Percentiles rank a stretch among this genome's conserved stretches.
Conservation (phyloP, 2,797 vertebrate genomes). For the Dallia pectoralis region DNA sequence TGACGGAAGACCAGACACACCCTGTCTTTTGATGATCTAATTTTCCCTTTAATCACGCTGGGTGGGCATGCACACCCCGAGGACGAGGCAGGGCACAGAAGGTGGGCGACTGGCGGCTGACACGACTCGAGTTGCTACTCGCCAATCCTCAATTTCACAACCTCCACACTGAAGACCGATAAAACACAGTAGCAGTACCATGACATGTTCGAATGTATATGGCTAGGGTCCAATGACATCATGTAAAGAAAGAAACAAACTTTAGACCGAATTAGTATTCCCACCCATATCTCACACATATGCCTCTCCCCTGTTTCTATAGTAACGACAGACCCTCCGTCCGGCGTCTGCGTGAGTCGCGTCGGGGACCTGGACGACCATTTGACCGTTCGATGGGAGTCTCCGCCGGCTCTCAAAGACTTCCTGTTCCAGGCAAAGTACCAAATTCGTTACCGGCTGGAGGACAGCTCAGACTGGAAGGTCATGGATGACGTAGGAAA, state of each 20-base stretch:
- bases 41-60: conserved; percentile 16
- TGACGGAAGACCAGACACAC: conserved; percentile 25
- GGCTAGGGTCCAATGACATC: conserved; percentile 46
- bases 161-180: conserved; percentile 49
- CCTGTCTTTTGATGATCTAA: conserved; percentile 26
- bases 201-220: not conserved
- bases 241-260: conserved; percentile 49
- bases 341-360: conserved; percentile 80
- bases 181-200: conserved; percentile 65
- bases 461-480: conserved; percentile 87
- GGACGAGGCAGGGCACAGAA: conserved; percentile 60
- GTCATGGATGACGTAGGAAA: conserved; percentile 95
- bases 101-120: conserved; percentile 46
- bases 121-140: conserved; percentile 5
- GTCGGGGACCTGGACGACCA: conserved; percentile 87
- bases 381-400: conserved; percentile 84
- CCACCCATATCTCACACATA: not conserved
- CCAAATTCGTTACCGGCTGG: conserved; percentile 86
- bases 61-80: conserved; percentile 37
- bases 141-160: conserved; percentile 5
- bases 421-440: conserved; percentile 90
- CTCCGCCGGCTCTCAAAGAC: conserved; percentile 82
- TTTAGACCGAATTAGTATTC: not conserved
- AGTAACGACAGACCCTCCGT: conserved; percentile 85
- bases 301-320: not conserved